Evolutionary conservation across 2,797 vertebrate species (phyloP), one percentile per base, ranked within the genome.

Genomic region (Lateolabrax maculatus): DNA sequence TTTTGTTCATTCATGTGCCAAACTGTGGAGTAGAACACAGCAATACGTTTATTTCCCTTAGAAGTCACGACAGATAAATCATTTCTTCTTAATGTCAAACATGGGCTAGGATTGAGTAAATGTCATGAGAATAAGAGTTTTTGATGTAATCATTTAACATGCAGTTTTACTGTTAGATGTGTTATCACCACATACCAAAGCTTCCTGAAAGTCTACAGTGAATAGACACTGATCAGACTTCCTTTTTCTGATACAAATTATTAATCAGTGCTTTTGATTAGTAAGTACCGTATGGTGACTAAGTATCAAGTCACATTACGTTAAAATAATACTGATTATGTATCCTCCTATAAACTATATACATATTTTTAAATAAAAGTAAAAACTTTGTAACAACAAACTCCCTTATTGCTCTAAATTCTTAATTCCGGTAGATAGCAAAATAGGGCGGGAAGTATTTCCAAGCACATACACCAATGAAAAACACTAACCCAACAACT

Each of bases 351-450:
- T 13, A 9, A 25, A 21, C 9, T 4, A 37, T 9, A 15, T 7
- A 18, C 5, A 34, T 23, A 25, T 4, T 16, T 52, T 23, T 55
- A 13, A 16, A 66, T 5, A 27, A 21, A 55, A 29, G 1, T 16
- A 27, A 27, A 34, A 34, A 34, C 31, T 6, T 34, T 34, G 31
- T 34, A 6, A 3, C 31, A 34, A 2, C 2, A 48, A 31, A 60
- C 12, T 29, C n/a, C 9, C 5, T 29, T 18, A 8, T 18, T 68
- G 39, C 12, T n/a, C n/a, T n/a, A n/a, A 71, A 3, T 72, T 60
- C 6, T 4, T 36, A 0, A 73, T 25, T 51, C 78, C 86, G 80
- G 9, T 8, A 82, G 86, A 77, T 49, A 83, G 80, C 13, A 11
- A 43, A 58, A 81, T 31, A 51, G 10, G 2, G 11, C 55, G 49